A percentile compares a stretch with the other conserved stretches of the same genome.
Conservation (phyloP, 2,888 invertebrate species). For the Scaptomyza caliginosa region DNA sequence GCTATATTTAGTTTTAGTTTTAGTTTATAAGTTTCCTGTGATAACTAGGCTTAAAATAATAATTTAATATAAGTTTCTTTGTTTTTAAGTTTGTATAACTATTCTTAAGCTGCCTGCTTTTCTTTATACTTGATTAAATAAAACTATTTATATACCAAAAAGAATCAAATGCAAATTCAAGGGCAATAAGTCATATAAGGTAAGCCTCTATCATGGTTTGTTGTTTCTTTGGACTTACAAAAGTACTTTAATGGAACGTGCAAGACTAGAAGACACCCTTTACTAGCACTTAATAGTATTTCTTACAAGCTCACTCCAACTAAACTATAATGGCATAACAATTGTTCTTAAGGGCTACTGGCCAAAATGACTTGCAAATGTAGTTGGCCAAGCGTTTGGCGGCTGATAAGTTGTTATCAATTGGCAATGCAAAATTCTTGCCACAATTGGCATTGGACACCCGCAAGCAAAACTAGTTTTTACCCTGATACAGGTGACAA, state of each 20-base stretch:
- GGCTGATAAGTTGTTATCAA: constrained; percentile 60
- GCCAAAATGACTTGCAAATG: constrained; percentile 66
- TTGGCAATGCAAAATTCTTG: constrained; percentile 31
- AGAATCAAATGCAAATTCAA: too few relatives aligned
- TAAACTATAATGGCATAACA: background rate
- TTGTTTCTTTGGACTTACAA: background rate
- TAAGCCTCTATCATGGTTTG: constrained; percentile 2
- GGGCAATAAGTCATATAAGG: constrained; percentile 20
- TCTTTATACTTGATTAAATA: too few relatives aligned
- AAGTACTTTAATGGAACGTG: too few relatives aligned
- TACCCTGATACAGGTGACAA: constrained; percentile 80
- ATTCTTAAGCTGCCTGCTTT: too few relatives aligned
- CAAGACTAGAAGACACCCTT: background rate
- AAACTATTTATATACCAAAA: too few relatives aligned
- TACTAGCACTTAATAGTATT: too few relatives aligned
- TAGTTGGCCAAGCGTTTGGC: constrained; percentile 1
- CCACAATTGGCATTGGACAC: constrained; percentile 58
- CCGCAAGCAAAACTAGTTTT: constrained; percentile 59
- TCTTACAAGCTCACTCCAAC: too few relatives aligned
- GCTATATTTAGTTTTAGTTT: too few relatives aligned
- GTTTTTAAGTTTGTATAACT: too few relatives aligned
- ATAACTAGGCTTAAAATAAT: too few relatives aligned
- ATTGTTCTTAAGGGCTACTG: constrained; percentile 47
- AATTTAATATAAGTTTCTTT: too few relatives aligned
- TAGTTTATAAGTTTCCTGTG: too few relatives aligned